These are phyloP conservation scores for Melanotaenia nigrans DNA, from an alignment of 2,797 vertebrate genomes.

Conservation along the genomic window DNA sequence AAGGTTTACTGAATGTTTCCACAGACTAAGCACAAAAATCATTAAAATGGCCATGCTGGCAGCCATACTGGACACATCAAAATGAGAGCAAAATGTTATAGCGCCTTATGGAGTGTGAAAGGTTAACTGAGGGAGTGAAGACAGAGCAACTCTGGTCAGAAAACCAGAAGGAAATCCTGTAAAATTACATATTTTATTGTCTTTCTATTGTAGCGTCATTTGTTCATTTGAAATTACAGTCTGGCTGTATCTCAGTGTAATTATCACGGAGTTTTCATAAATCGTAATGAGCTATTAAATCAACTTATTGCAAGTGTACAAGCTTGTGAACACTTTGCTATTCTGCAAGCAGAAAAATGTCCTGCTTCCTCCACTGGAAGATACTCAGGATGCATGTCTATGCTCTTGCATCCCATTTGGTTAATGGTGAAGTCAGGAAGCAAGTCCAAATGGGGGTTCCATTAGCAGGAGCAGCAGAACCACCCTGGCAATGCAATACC, in stretches of 20 bases:
- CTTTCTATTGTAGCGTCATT: constrained; percentile 8
- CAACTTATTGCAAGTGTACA: not conserved
- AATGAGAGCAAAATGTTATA: constrained; percentile 71
- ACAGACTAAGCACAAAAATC: constrained; percentile 75
- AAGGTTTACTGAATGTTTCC: constrained; percentile 61
- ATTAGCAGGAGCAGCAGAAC: constrained; percentile 57
- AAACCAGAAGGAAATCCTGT: constrained; percentile 31
- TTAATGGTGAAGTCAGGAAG: constrained; percentile 33
- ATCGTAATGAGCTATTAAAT: not conserved
- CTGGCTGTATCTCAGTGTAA: not conserved
- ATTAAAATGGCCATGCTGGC: constrained; percentile 73
- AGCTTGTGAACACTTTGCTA: not conserved
- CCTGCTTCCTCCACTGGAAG: constrained; percentile 23
- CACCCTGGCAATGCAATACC: constrained; percentile 63
- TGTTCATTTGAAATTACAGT: not conserved
- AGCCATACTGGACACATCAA: constrained; percentile 56
- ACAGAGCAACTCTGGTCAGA: constrained; percentile 25
- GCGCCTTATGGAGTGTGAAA: constrained; percentile 79
- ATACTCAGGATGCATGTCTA: not conserved
- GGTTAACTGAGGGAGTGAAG: constrained; percentile 64
- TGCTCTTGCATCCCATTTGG: constrained; percentile 30
- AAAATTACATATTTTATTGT: not conserved
- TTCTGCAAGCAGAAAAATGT: not conserved
- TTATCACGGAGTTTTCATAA: not conserved
- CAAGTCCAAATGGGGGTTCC: constrained; percentile 68